A percentile compares a stretch with the other conserved stretches of the same genome.
Evolutionary conservation across 2,888 invertebrate genomes (phyloP).

Genomic region (Drosophila conformis): DNA sequence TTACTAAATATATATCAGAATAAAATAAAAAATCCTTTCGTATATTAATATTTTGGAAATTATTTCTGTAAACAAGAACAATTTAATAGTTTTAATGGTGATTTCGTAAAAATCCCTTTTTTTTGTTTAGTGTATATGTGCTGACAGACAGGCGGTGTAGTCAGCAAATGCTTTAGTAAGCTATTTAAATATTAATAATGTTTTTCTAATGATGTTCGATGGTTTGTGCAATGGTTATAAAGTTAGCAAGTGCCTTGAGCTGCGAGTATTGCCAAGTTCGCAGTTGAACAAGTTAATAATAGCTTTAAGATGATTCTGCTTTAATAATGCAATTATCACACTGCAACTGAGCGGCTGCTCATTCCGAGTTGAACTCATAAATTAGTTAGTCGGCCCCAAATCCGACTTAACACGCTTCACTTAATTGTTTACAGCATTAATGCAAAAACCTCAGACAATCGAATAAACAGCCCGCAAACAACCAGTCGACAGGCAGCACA

Average conservation of each 20-base stretch:
- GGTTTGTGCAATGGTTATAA: conserved; percentile 13
- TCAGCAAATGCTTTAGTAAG: conserved; percentile 75
- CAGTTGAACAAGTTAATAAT: not conserved
- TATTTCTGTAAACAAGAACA: not conserved
- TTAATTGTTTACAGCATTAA: conserved; percentile 82
- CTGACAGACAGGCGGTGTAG: not conserved
- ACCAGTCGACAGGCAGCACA: conserved; percentile 36
- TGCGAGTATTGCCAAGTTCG: not conserved
- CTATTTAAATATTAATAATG: conserved; percentile 82
- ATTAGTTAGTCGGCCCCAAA: conserved; percentile 73
- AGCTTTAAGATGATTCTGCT: conserved; percentile 1
- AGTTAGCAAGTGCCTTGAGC: not conserved
- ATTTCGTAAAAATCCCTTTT: too few species aligned
- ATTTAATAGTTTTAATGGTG: not conserved
- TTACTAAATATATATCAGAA: too few species aligned
- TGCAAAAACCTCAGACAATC: conserved; percentile 77
- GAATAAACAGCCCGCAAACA: conserved; percentile 67
- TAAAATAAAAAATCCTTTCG: not conserved
- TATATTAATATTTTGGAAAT: not conserved
- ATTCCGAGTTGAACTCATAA: conserved; percentile 45
- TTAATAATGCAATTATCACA: conserved; percentile 30
- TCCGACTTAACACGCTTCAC: conserved; percentile 80
- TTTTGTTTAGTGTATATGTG: not conserved
- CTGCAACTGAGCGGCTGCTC: not conserved
- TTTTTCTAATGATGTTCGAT: conserved; percentile 66